phyloP scores from a whole-genome alignment of 2,888 invertebrate species.

The Cinara cedri region DNA sequence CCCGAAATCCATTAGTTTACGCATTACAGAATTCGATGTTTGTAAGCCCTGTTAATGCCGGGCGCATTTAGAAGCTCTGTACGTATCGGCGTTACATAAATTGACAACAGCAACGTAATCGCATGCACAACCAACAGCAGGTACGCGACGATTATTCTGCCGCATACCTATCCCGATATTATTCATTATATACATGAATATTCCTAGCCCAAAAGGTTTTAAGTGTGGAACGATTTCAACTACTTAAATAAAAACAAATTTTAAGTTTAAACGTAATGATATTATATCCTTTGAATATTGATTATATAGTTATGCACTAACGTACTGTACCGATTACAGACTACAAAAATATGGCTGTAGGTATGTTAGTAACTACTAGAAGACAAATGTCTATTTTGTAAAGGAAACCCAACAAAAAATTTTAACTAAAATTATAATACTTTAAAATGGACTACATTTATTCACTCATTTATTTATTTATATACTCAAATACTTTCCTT shows the following conservation, averaged over 20 bases:
- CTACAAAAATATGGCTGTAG: too few relatives aligned
- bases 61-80: constrained; percentile 39
- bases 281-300: not conserved
- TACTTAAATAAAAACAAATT: not conserved
- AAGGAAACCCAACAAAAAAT: too few relatives aligned
- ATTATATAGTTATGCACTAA: too few relatives aligned
- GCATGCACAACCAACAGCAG: constrained; percentile 33
- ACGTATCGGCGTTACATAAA: constrained; percentile 44
- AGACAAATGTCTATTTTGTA: too few relatives aligned
- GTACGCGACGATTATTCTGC: constrained; percentile 10
- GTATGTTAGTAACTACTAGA: too few relatives aligned
- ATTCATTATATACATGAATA: constrained; percentile 5
- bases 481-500: too few relatives aligned
- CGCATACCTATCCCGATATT: too few relatives aligned
- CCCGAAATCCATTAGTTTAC: constrained; percentile 52
- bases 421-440: too few relatives aligned
- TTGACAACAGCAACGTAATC: constrained; percentile 37
- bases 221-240: constrained; percentile 5
- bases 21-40: constrained; percentile 41
- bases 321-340: too few relatives aligned
- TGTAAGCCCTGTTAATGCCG: constrained; percentile 47
- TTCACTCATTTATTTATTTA: too few relatives aligned
- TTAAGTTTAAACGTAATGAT: not conserved
- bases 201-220: not conserved
- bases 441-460: too few relatives aligned